Evolutionary conservation across 2,113 vertebrate genomes (phyloP).

Genomic region (Gambusia affinis): DNA sequence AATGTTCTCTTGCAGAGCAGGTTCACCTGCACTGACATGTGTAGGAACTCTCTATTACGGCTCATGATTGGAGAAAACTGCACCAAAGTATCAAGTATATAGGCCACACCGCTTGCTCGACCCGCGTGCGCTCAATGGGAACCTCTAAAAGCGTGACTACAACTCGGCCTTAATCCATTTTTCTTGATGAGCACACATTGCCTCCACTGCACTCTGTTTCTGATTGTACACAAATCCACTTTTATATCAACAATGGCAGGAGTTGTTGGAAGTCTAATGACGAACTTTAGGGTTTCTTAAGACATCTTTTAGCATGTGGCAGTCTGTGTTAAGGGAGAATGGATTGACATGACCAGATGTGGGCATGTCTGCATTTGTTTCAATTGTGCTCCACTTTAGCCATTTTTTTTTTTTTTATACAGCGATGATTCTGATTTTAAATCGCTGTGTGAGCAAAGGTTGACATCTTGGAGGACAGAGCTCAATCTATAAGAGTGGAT

Average conservation of each 20-base stretch:
- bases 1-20: no score
- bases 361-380: neutral
- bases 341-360: neutral
- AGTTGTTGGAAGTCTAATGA: neutral
- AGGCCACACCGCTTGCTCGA: no score
- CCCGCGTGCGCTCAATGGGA: no score
- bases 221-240: neutral
- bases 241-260: neutral
- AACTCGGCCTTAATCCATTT: neutral
- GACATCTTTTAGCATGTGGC: neutral
- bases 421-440: neutral
- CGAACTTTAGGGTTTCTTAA: neutral
- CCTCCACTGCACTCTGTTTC: neutral
- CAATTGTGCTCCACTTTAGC: neutral
- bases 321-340: neutral
- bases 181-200: neutral
- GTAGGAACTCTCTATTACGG: no score
- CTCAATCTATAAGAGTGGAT: no score
- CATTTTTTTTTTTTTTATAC: neutral
- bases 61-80: no score
- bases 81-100: no score
- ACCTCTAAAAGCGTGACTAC: no score
- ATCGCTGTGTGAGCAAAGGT: neutral
- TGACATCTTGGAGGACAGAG: no score
- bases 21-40: no score